Conservation (phyloP, 2,797 vertebrate genomes). For the Hydrocynus forskahlii region DNA sequence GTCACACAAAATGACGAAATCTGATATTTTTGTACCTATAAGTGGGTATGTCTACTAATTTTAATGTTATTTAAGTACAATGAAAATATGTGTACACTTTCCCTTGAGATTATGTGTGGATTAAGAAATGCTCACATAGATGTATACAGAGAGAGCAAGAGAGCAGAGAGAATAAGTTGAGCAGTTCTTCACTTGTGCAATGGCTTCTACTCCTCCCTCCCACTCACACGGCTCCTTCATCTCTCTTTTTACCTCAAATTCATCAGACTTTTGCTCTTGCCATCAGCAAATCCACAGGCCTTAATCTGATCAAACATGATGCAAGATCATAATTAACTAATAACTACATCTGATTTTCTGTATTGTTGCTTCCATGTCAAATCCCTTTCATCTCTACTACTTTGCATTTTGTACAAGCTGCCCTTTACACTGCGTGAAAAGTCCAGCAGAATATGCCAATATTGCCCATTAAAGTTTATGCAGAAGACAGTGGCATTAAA, state of each 20-base stretch:
- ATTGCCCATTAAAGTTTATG: not conserved
- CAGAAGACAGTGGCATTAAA: not conserved
- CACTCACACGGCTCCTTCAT: constrained; percentile 30
- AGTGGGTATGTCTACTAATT: too few relatives aligned
- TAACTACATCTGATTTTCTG: not conserved
- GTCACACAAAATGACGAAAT: too few relatives aligned
- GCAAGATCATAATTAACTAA: not conserved
- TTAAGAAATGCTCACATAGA: constrained; percentile 3
- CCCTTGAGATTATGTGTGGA: not conserved
- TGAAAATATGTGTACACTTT: not conserved
- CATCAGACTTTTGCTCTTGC: constrained; percentile 25
- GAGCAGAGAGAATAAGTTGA: constrained; percentile 36
- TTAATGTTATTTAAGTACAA: too few relatives aligned
- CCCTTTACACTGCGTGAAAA: not conserved
- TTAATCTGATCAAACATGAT: not conserved
- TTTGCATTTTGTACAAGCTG: too few relatives aligned
- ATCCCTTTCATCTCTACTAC: not conserved
- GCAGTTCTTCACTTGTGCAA: constrained; percentile 49
- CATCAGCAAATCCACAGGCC: not conserved
- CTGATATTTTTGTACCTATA: too few relatives aligned
- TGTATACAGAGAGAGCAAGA: not conserved
- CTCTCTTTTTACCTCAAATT: constrained; percentile 33
- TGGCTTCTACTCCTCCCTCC: constrained; percentile 36
- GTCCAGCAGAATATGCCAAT: not conserved
- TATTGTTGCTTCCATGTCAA: not conserved